Base-by-base conservation (phyloP, 2,797 vertebrate genomes). In the Muraenolepis orangiensis region DNA sequence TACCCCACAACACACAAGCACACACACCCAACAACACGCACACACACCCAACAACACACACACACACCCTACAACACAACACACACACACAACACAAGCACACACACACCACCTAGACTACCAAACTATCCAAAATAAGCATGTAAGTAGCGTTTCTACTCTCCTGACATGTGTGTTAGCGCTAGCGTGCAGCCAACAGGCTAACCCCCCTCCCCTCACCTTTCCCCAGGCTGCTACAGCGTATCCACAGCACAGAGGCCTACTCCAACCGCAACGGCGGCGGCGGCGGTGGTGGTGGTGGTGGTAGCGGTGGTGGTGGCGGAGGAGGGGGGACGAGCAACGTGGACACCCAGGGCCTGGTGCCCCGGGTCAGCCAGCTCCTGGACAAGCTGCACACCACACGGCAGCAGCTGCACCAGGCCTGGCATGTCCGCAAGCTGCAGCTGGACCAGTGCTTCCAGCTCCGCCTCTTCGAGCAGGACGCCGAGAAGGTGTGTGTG, bases 401-500 rank as follows among this genome's bases (percentile, higher is more conserved):
- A 1, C 93, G 96, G 26, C 97, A 99, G 91, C 96, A 97, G 82
- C 94, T 99, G 84, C 96, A 98, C 88, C 96, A 98, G 94, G 94
- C 96, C 87, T 99, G 97, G 97, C 97, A 99, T 2, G 93, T 98
- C 76, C 91, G 97, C 80, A 99, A 99, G 86, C 88, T 99, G 76
- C 97, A 99, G 90, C 88, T 99, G 80, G 98, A 99, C 85, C 98
- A 99, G 92, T 99, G 98, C 86, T 99, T 99, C 88, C 98, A 99
- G 89, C 95, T 99, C 32, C 94, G 98, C 61, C 95, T 99, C 74
- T 99, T 99, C 1, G 97, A 99, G 72, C 98, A 99, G 91, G 98
- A 99, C 69, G 98, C 98, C 0, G 97, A 99, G 87, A 99, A 99
- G 98, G 98, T 99, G 85, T n/a, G n/a, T n/a, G n/a, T n/a, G n/a